Base-by-base conservation (phyloP, 2,888 invertebrate genomes). In the Scaptomyza polygonia region DNA sequence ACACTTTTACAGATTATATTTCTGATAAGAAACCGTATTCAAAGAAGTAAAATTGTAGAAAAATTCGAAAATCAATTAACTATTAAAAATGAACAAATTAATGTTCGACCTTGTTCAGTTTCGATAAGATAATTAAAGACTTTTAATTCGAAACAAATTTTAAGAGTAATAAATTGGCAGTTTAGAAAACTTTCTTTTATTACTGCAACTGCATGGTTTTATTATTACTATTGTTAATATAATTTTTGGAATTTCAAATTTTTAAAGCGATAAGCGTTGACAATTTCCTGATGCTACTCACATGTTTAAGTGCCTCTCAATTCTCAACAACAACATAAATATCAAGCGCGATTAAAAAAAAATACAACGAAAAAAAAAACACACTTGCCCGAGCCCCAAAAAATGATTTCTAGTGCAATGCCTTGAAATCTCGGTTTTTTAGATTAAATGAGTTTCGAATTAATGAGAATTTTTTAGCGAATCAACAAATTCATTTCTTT, bases 241-340 rank as follows among this genome's bases (percentile, higher is more conserved):
- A n/a, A n/a, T n/a, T 49, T 58, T 21, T 9, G 9, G 18, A 39
- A 16, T 43, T n/a, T 21, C 9, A 14, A 21, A 39, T 9, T 43
- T n/a, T 21, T 7, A 14, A 21, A 1, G 70, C 56, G 73, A 73
- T 73, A 73, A 73, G 72, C 14, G 14, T 29, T 67, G 67, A 74
- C 70, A 74, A 49, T 66, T 67, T 74, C 61, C 74, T 73, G 75
- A 70, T 45, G 61, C 47, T 48, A 62, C 44, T 52, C 71, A 69
- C 53, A 69, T 69, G 69, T 29, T 48, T 27, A 47, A 63, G 58
- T 53, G 71, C 39, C 21, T 14, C 44, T 8, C 30, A 12, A 21
- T 34, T 43, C 32, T 16, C 39, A 29, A 51, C 14, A 45, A 34
- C 21, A 32, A 34, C 9, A 18, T n/a, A 42, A 61, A 34, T 21